Conservation (phyloP, 2,888 invertebrate species). For the Drosophila stalkeri region DNA sequence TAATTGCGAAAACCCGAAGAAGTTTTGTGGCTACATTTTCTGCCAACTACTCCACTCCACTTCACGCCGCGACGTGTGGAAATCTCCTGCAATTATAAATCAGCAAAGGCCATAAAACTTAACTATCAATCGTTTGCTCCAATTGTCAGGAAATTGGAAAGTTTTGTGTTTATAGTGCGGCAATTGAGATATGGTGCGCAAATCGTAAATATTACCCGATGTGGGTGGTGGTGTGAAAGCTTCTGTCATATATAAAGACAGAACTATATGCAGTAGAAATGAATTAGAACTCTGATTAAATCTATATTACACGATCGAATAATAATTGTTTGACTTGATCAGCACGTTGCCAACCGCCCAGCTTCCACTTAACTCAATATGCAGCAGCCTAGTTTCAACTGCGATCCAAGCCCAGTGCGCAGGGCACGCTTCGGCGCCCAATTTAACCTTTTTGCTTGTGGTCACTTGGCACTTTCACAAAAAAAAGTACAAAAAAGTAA, state of each 20-base stretch:
- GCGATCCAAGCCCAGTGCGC: constrained; percentile 21
- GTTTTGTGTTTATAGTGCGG: constrained; percentile 48
- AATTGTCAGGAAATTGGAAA: constrained; percentile 68
- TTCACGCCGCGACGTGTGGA: constrained; percentile 36
- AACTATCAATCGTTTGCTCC: constrained; percentile 65
- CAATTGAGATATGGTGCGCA: constrained; percentile 30
- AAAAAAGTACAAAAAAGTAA: constrained; percentile 29
- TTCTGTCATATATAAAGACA: neutral
- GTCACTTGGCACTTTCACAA: constrained; percentile 79
- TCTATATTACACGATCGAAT: constrained; percentile 23
- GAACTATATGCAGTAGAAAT: constrained; percentile 8
- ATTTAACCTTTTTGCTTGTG: constrained; percentile 74
- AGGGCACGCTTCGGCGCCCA: constrained; percentile 70
- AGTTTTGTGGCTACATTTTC: constrained; percentile 37
- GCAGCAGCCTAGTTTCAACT: constrained; percentile 28
- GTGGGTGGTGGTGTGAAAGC: constrained; percentile 53
- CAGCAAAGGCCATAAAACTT: constrained; percentile 51
- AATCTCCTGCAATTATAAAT: constrained; percentile 52
- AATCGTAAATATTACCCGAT: constrained; percentile 13
- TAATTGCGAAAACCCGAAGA: constrained; percentile 40
- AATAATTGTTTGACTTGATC: constrained; percentile 32
- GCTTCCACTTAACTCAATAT: constrained; percentile 25
- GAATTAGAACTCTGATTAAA: neutral
- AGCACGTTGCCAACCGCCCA: constrained; percentile 18
- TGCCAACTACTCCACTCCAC: neutral